These are phyloP conservation scores for Papilio demoleus DNA, from an alignment of 2,888 invertebrate species.

Conservation along the genomic window DNA sequence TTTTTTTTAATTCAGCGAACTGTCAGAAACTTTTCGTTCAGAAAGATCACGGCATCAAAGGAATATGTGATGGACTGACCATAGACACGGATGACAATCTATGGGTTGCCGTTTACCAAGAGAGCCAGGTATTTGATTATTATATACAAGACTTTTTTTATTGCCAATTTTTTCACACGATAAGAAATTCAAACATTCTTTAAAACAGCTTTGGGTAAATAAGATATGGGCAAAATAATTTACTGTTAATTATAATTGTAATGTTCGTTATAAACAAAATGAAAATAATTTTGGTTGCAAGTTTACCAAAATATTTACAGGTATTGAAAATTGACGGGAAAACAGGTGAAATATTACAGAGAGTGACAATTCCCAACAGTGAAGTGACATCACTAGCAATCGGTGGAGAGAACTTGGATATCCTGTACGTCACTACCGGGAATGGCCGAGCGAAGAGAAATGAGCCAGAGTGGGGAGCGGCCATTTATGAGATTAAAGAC, in stretches of 20 bases:
- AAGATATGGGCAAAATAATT: too few species aligned
- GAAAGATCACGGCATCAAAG: slow-evolving; percentile 67
- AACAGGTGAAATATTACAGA: slow-evolving; percentile 81
- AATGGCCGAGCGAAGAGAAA: slow-evolving; percentile 48
- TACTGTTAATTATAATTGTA: too few species aligned
- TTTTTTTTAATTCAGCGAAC: slow-evolving; percentile 79
- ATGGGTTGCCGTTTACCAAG: slow-evolving; percentile 90
- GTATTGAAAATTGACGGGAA: slow-evolving; percentile 82
- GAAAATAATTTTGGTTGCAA: too few species aligned
- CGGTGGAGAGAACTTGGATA: slow-evolving; percentile 87
- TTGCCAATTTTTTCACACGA: too few species aligned
- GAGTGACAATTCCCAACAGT: slow-evolving; percentile 85
- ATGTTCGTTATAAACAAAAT: too few species aligned
- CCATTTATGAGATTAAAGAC: slow-evolving; percentile 84
- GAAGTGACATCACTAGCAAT: slow-evolving; percentile 89
- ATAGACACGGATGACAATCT: slow-evolving; percentile 90
- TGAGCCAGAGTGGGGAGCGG: slow-evolving; percentile 74
- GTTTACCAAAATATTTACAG: slow-evolving; percentile 49
- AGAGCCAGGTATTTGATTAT: slow-evolving; percentile 79
- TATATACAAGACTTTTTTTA: too few species aligned
- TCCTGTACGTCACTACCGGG: slow-evolving; percentile 87
- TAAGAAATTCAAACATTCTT: too few species aligned
- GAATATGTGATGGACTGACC: slow-evolving; percentile 90
- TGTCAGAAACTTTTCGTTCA: slow-evolving; percentile 84
- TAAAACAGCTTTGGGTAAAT: too few species aligned